Conservation (phyloP, 2,888 invertebrate genomes). For the Melolontha melolontha region DNA sequence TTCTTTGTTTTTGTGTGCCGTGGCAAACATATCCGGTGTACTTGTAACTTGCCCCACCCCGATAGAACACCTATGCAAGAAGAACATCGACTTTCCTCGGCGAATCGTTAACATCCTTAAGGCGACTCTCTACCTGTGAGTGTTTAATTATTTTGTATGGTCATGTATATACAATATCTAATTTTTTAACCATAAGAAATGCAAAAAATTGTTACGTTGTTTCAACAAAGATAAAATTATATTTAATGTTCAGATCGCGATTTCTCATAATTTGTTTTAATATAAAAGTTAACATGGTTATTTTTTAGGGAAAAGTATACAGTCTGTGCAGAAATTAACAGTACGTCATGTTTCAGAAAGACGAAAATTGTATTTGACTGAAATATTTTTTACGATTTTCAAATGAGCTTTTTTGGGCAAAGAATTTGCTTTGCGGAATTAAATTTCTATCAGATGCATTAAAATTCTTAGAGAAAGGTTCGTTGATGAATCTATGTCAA, state of each 20-base stretch:
- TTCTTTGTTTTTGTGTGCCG: slow-evolving; percentile 28
- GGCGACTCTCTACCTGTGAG: slow-evolving; percentile 56
- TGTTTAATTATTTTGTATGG: slow-evolving; percentile 26
- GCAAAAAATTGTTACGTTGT: too few species aligned
- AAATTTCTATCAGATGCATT: too few species aligned
- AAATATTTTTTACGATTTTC: too few species aligned
- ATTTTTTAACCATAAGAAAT: neutral
- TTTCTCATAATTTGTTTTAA: neutral
- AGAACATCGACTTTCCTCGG: slow-evolving; percentile 60
- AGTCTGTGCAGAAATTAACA: neutral
- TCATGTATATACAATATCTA: slow-evolving; percentile 23
- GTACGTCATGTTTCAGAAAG: too few species aligned
- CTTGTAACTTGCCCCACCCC: slow-evolving; percentile 37
- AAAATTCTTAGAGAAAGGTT: too few species aligned
- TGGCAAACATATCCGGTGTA: slow-evolving; percentile 15
- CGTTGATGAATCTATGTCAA: too few species aligned
- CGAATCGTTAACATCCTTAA: slow-evolving; percentile 61
- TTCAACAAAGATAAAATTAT: too few species aligned
- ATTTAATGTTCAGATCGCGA: neutral
- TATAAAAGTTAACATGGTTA: neutral
- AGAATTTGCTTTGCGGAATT: too few species aligned
- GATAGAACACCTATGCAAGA: slow-evolving; percentile 61
- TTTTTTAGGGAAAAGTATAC: neutral
- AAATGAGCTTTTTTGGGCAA: too few species aligned
- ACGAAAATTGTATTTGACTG: too few species aligned